Evolutionary conservation across 2,113 vertebrate species (phyloP).

Genomic region (Pampusana beccarii): DNA sequence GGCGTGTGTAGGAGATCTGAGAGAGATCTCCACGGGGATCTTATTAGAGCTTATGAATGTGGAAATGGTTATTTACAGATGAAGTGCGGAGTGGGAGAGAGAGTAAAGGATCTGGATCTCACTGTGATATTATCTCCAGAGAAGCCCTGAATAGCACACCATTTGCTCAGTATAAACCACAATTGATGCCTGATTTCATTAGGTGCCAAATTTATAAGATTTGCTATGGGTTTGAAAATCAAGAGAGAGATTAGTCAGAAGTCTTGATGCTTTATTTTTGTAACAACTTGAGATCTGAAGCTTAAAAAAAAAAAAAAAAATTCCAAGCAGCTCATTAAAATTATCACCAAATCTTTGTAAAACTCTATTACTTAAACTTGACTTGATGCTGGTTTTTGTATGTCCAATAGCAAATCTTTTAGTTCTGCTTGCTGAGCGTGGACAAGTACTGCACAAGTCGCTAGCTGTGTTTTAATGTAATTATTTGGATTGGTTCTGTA

Average conservation of each 20-base stretch:
- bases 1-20: conserved; percentile 42
- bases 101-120: neutral
- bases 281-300: neutral
- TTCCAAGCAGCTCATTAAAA: neutral
- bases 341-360: conserved; percentile 1
- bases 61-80: neutral
- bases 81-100: neutral
- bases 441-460: neutral
- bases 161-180: neutral
- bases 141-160: neutral
- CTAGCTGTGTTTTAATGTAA: neutral
- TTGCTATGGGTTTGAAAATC: neutral
- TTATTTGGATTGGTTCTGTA: neutral
- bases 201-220: neutral
- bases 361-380: conserved; percentile 25
- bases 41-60: neutral
- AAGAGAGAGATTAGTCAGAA: neutral
- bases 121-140: neutral
- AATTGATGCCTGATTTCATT: neutral
- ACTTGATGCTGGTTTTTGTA: neutral
- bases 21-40: conserved; percentile 13
- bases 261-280: neutral
- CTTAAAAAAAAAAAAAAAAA: neutral
- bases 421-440: neutral
- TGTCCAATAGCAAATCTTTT: neutral